These are phyloP conservation scores for Eulemur rufifrons DNA, from an alignment of 2,113 vertebrate genomes.

Conservation along the genomic window DNA sequence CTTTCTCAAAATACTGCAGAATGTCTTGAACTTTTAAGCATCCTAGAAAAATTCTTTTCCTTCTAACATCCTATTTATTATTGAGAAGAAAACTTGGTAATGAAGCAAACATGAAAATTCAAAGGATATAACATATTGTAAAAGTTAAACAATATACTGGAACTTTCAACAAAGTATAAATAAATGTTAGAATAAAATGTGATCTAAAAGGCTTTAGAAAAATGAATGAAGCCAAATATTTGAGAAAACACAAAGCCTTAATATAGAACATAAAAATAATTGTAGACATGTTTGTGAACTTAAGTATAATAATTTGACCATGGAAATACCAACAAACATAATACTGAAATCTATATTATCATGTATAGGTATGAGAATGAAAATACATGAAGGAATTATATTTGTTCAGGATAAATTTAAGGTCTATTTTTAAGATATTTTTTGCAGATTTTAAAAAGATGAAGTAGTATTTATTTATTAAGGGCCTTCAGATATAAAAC, in stretches of 20 bases:
- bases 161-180: neutral
- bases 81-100: neutral
- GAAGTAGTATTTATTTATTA: neutral
- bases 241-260: neutral
- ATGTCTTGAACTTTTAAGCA: neutral
- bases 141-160: neutral
- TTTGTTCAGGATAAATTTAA: neutral
- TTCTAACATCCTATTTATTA: neutral
- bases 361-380: neutral
- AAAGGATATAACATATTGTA: neutral
- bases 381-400: neutral
- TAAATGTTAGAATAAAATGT: neutral
- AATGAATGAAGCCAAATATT: neutral
- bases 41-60: neutral
- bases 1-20: neutral
- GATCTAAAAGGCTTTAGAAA: neutral
- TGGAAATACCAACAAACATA: neutral
- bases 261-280: conserved; percentile 17
- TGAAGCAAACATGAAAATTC: neutral
- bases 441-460: neutral
- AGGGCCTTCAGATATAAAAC: neutral
- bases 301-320: neutral
- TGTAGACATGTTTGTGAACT: neutral
- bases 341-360: neutral
- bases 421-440: neutral